These are phyloP conservation scores for Scaptomyza cyrtandrae DNA, from an alignment of 2,888 invertebrate genomes.

Conservation along the genomic window DNA sequence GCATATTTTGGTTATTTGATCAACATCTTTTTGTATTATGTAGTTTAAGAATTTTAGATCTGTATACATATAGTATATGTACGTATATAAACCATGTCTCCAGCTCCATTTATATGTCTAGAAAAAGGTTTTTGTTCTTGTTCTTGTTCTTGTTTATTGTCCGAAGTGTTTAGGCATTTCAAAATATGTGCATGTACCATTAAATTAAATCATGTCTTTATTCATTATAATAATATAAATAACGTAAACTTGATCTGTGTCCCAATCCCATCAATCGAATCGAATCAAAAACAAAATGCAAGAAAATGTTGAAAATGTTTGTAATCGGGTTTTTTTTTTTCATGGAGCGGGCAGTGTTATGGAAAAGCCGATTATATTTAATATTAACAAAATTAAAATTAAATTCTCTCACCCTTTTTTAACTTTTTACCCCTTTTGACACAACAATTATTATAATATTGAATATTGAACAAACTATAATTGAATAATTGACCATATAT, in stretches of 20 bases:
- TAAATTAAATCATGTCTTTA: background rate
- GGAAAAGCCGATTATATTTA: background rate
- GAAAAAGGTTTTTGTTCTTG: background rate
- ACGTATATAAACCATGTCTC: background rate
- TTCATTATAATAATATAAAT: background rate
- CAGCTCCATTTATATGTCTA: background rate
- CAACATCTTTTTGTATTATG: background rate
- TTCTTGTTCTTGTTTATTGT: background rate
- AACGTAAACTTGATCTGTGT: background rate
- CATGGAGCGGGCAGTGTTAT: conserved; percentile 10
- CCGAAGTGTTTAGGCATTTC: background rate
- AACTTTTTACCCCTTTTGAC: too few species aligned
- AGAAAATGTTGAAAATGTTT: background rate
- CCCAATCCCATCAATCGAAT: background rate
- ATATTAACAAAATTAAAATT: background rate
- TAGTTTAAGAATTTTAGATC: background rate
- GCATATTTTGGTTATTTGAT: background rate
- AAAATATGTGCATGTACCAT: background rate
- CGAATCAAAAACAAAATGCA: too few species aligned
- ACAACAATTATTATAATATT: background rate
- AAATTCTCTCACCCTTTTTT: background rate
- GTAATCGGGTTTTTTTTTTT: background rate
- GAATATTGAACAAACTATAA: background rate
- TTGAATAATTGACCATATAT: background rate
- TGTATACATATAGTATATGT: background rate